A percentile compares a stretch with the other conserved stretches of the same genome.
Conservation (phyloP, 2,113 vertebrate species). For the Cyprinus carpio region DNA sequence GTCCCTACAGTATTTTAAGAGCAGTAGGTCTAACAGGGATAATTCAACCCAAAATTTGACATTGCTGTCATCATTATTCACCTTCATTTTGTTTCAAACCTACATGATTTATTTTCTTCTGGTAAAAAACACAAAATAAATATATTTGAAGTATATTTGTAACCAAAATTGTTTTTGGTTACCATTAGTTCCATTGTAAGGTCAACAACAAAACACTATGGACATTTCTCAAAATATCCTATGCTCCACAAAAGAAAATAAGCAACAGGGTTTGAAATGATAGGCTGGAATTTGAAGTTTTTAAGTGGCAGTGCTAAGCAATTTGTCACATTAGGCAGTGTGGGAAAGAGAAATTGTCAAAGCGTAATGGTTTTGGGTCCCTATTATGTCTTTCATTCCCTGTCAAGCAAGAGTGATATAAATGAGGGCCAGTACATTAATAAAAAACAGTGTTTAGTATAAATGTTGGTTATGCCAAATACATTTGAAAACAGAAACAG, state of each 20-base stretch:
- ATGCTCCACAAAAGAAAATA: background rate
- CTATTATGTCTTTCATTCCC: background rate
- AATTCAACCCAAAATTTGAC: too few species aligned
- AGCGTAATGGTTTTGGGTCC: background rate
- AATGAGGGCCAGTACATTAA: background rate
- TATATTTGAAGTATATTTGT: too few species aligned
- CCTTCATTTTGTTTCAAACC: too few species aligned
- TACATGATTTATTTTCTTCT: too few species aligned
- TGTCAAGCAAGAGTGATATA: background rate
- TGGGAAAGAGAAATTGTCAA: background rate
- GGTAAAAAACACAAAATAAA: too few species aligned
- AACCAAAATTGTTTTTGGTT: background rate
- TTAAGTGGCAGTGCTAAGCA: background rate
- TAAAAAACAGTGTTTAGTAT: background rate
- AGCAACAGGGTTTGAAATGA: background rate
- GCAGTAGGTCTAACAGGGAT: background rate
- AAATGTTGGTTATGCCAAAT: background rate
- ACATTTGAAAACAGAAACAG: background rate
- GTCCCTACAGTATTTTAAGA: background rate
- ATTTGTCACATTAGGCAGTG: background rate
- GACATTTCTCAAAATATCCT: background rate
- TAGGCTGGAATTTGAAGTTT: background rate
- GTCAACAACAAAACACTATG: background rate
- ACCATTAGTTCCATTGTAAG: background rate
- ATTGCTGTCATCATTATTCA: too few species aligned